Conservation (phyloP, 2,797 vertebrate genomes). For the Schizopygopsis pylzovi region DNA sequence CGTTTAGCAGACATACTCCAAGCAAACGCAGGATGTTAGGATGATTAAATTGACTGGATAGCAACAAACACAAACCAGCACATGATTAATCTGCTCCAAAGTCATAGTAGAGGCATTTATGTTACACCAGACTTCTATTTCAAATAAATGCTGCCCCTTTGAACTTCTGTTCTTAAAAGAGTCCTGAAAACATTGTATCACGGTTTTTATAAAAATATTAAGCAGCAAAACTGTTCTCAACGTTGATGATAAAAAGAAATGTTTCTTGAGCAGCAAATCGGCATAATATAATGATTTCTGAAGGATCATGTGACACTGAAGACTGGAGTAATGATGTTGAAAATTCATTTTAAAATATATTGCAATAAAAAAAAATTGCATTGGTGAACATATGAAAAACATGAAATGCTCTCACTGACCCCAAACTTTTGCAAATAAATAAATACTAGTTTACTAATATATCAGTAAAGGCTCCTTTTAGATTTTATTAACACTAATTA, state of each 20-base stretch:
- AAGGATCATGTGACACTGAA: neutral
- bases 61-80: neutral
- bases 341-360: neutral
- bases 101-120: neutral
- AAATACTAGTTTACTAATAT: neutral
- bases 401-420: neutral
- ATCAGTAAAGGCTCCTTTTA: too few species aligned
- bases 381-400: neutral
- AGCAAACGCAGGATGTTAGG: slow-evolving; percentile 80
- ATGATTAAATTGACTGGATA: slow-evolving; percentile 78
- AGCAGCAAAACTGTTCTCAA: neutral
- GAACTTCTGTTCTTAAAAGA: neutral
- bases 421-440: too few species aligned
- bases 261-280: neutral
- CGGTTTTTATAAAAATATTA: neutral
- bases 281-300: neutral
- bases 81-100: neutral
- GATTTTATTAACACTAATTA: neutral
- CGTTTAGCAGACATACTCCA: slow-evolving; percentile 75
- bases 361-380: too few species aligned
- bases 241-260: neutral
- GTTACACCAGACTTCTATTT: neutral
- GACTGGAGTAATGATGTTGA: neutral
- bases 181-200: neutral
- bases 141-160: neutral